phyloP scores from a whole-genome alignment of 2,888 invertebrate species.

The Leucoma salicis region DNA sequence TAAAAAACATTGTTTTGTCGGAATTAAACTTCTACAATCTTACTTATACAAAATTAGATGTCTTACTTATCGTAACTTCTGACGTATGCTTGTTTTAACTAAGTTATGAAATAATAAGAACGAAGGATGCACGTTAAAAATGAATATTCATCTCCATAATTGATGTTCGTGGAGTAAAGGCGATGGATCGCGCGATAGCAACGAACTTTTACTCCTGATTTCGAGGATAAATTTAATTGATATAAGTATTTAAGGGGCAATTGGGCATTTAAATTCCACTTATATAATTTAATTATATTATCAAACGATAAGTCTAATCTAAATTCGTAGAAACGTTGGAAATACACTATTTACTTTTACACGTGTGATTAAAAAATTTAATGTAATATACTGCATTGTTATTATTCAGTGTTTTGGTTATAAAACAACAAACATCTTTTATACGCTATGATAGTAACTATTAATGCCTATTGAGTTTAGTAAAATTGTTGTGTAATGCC shows the following conservation, averaged over 20 bases:
- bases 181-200: constrained; percentile 28
- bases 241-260: not conserved
- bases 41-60: not conserved
- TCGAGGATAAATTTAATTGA: constrained; percentile 7
- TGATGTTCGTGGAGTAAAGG: constrained; percentile 44
- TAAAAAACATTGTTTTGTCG: not conserved
- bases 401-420: too few species aligned
- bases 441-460: too few species aligned
- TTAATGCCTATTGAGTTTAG: too few species aligned
- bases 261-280: too few species aligned
- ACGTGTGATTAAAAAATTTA: too few species aligned
- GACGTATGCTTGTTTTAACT: constrained; percentile 18
- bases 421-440: too few species aligned
- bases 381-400: too few species aligned
- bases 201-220: constrained; percentile 14
- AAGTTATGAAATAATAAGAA: constrained; percentile 54
- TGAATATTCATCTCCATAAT: constrained; percentile 54
- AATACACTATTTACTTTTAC: too few species aligned
- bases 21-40: not conserved
- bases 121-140: constrained; percentile 33
- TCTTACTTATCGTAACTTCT: not conserved
- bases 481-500: too few species aligned
- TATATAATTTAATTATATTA: too few species aligned
- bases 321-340: too few species aligned
- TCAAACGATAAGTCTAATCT: too few species aligned